phyloP scores from a whole-genome alignment of 2,113 vertebrate species.

The Dipodomys spectabilis region DNA sequence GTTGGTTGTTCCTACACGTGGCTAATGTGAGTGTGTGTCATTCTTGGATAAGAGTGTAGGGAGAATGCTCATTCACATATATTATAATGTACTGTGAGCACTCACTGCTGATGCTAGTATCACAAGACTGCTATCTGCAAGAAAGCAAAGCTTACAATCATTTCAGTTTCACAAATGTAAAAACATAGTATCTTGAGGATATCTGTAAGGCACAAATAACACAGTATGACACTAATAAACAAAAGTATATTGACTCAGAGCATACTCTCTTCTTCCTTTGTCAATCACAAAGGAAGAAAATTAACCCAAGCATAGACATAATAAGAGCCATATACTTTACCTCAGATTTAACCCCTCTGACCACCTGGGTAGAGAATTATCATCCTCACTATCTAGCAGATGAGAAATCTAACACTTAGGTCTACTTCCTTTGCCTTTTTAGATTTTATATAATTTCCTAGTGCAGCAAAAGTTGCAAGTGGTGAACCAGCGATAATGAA shows the following conservation, averaged over 20 bases:
- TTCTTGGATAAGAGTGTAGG: neutral
- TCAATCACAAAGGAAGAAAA: neutral
- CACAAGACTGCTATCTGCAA: neutral
- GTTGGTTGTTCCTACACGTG: neutral
- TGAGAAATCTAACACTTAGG: conserved; percentile 13
- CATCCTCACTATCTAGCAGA: neutral
- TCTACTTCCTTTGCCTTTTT: neutral
- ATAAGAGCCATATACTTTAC: neutral
- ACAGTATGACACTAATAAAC: neutral
- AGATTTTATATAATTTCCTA: conserved; percentile 3
- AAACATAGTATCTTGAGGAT: conserved; percentile 27
- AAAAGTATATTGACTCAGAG: neutral
- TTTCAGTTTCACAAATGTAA: neutral
- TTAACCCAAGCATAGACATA: neutral
- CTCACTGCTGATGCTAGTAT: neutral
- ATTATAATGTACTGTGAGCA: neutral
- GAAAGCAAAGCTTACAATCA: conserved; percentile 27
- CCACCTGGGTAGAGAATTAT: neutral
- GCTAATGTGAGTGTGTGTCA: neutral
- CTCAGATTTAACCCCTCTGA: neutral
- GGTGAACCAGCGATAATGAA: neutral
- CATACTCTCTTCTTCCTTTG: neutral
- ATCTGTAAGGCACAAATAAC: neutral
- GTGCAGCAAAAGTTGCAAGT: neutral
- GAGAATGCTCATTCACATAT: neutral